Base-by-base conservation (phyloP, 2,797 vertebrate genomes). In the Neomorphus geoffroyi region DNA sequence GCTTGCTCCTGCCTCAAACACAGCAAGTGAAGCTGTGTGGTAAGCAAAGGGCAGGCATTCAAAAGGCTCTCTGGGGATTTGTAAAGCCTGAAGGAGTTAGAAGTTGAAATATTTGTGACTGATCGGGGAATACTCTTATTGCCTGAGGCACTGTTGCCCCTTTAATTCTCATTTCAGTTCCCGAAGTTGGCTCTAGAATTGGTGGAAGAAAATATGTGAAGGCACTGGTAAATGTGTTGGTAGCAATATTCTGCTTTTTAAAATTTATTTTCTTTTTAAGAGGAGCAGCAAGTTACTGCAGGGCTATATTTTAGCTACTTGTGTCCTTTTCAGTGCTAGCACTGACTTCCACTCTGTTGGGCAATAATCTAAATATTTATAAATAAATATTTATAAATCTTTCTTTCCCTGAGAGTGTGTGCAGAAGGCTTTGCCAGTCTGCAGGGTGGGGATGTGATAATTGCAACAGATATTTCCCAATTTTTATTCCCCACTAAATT, bases 31-130 rank as follows among this genome's bases (percentile, higher is more conserved):
- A 87, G 60, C 69, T 46, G 39, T 16, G 30, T 58, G 75, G 79
- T 74, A 67, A 91, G 79, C 72, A 88, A 60, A 71, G 45, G 41
- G 35, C 43, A 93, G 54, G 24, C 48, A 35, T 92, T 84, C 37
- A 70, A 82, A 88, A 88, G n/a, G n/a, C 45, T 88, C 65, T 57
- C 48, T n/a, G 46, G 64, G 65, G 65, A 79, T 80, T 87, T 67
- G 51, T 37, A 87, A 94, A 94, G 32, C 74, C 74, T 78, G 60
- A 84, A 92, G 41, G 48, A 95, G 71, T 78, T 75, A 82, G 74
- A 94, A 81, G 26, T 74, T 91, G 61, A 90, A 88, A 71, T 83
- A 80, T 35, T 93, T 94, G 54, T 73, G 67, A 79, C 73, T 80
- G 54, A 9, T 11, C 57, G 56, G 37, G 71, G 50, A 90, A 24